Evolutionary conservation across 2,888 invertebrate genomes (phyloP).

Genomic region (Conistra vaccinii): DNA sequence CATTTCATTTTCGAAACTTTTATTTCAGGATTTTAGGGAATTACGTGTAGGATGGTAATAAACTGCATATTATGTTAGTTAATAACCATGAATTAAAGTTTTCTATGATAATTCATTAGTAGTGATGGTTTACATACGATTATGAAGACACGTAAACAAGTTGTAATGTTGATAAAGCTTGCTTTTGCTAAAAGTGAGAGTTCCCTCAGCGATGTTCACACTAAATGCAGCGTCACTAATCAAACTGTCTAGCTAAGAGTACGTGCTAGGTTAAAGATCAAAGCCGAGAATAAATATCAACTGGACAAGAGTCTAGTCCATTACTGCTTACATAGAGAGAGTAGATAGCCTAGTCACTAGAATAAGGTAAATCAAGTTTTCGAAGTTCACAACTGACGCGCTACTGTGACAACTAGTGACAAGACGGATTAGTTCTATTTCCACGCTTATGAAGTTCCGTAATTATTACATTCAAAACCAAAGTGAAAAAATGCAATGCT

Average conservation of each 20-base stretch:
- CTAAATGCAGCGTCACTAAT: slow-evolving; percentile 27
- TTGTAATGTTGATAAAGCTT: neutral
- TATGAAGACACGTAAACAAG: neutral
- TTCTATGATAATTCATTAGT: neutral
- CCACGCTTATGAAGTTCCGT: no score
- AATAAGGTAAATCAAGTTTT: slow-evolving; percentile 37
- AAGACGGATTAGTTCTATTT: slow-evolving; percentile 13
- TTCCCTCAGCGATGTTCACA: slow-evolving; percentile 28
- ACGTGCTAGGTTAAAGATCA: slow-evolving; percentile 50
- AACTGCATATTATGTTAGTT: neutral
- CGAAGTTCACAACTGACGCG: slow-evolving; percentile 5
- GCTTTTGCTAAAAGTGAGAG: slow-evolving; percentile 12
- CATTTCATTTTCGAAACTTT: neutral
- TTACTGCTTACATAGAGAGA: slow-evolving; percentile 18
- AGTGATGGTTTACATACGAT: neutral
- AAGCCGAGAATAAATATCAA: slow-evolving; percentile 31
- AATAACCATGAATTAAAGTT: neutral
- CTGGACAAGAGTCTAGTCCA: slow-evolving; percentile 28
- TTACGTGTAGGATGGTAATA: neutral
- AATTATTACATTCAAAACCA: no score
- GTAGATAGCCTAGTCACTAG: slow-evolving; percentile 3
- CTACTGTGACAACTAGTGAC: neutral
- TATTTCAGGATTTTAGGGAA: neutral
- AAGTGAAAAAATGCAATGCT: no score
- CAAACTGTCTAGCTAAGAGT: slow-evolving; percentile 20